phyloP scores from a whole-genome alignment of 30 jellyfish, hydroid and myxozoan species.

The Cassiopea andromeda region DNA sequence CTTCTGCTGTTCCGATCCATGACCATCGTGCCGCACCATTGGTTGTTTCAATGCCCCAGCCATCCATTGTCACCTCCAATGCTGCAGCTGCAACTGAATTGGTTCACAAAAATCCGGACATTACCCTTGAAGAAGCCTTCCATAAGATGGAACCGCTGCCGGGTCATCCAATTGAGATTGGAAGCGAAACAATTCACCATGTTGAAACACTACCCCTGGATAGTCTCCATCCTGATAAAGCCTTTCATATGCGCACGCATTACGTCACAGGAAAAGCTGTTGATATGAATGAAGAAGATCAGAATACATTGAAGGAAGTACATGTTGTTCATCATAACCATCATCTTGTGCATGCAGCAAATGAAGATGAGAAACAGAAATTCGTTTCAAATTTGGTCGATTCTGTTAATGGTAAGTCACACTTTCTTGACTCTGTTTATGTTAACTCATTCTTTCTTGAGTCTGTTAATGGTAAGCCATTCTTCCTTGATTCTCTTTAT shows the following conservation, averaged over 20 bases:
- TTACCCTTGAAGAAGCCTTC: conserved; percentile 65
- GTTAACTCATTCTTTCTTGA: not conserved
- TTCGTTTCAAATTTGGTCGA: conserved; percentile 77
- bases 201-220: not conserved
- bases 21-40: conserved; percentile 17
- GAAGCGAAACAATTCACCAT: conserved; percentile 57
- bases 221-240: conserved; percentile 47
- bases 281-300: conserved; percentile 47
- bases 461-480: not conserved
- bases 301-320: conserved; percentile 51
- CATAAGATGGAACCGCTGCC: conserved; percentile 49
- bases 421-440: not conserved
- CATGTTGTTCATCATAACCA: conserved; percentile 90
- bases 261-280: conserved; percentile 59
- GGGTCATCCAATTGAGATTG: conserved; percentile 48
- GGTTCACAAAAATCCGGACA: conserved; percentile 74
- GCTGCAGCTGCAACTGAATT: conserved; percentile 45
- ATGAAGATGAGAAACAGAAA: conserved; percentile 79
- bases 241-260: conserved; percentile 74
- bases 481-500: not conserved
- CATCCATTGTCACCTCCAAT: conserved; percentile 37
- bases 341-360: conserved; percentile 81
- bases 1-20: conserved; percentile 20
- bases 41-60: conserved; percentile 9
- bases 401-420: conserved; percentile 65